A percentile compares a stretch with the other conserved stretches of the same genome.
Evolutionary conservation across 2,797 vertebrate species (phyloP).

Genomic region (Danio aesculapii): DNA sequence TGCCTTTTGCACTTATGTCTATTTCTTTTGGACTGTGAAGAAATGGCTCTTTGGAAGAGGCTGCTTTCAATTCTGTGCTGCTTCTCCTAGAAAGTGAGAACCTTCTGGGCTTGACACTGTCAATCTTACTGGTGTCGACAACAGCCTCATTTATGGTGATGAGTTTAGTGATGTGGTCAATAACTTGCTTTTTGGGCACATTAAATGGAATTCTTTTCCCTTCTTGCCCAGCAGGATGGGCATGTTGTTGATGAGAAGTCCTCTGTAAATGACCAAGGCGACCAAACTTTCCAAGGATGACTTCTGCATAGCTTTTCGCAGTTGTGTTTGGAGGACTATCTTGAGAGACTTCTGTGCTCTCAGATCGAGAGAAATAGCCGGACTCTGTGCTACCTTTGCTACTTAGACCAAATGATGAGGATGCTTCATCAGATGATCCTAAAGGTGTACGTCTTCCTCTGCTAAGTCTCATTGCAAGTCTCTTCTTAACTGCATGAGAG

Average conservation of each 20-base stretch:
- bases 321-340: slow-evolving; percentile 91
- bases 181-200: slow-evolving; percentile 95
- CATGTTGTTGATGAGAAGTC: slow-evolving; percentile 83
- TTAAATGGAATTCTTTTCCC: slow-evolving; percentile 88
- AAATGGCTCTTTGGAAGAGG: slow-evolving; percentile 82
- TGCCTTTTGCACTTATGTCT: slow-evolving; percentile 73
- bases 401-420: slow-evolving; percentile 84
- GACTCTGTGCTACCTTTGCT: slow-evolving; percentile 97
- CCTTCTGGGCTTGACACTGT: slow-evolving; percentile 95
- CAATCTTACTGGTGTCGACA: slow-evolving; percentile 97
- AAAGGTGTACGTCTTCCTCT: slow-evolving; percentile 85
- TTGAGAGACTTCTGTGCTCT: slow-evolving; percentile 91
- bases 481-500: slow-evolving; percentile 93
- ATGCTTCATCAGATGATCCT: slow-evolving; percentile 84
- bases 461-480: slow-evolving; percentile 91
- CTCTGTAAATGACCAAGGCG: slow-evolving; percentile 91
- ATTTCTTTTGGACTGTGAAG: slow-evolving; percentile 81
- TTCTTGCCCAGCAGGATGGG: slow-evolving; percentile 77
- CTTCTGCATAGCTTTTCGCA: slow-evolving; percentile 94
- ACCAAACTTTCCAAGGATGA: slow-evolving; percentile 96
- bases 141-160: slow-evolving; percentile 98
- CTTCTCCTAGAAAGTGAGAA: slow-evolving; percentile 92
- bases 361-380: slow-evolving; percentile 95
- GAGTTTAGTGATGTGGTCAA: slow-evolving; percentile 98
- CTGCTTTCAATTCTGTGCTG: slow-evolving; percentile 89